Percentiles rank a stretch among this genome's conserved stretches.
phyloP scores from a whole-genome alignment of 2,113 vertebrate species.

The Hippocampus comes region DNA sequence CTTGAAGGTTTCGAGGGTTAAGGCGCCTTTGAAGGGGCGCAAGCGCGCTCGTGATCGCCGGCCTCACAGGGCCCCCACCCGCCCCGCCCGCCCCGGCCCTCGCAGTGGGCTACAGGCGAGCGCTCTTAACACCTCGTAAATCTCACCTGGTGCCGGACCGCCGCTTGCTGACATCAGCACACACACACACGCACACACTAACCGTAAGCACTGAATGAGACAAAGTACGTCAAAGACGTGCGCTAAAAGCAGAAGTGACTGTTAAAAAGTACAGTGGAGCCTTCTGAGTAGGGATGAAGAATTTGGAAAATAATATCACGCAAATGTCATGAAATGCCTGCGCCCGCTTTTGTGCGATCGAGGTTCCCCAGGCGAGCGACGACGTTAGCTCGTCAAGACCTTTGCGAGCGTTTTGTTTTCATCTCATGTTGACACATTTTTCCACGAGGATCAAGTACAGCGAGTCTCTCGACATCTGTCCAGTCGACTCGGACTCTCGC shows the following conservation, averaged over 20 bases:
- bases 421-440: not conserved
- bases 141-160: slow-evolving; percentile 60
- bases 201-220: not conserved
- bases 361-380: not conserved
- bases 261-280: too few species aligned
- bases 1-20: slow-evolving; percentile 43
- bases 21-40: not conserved
- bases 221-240: not conserved
- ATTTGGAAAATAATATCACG: too few species aligned
- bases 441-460: not conserved
- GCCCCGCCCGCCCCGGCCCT: slow-evolving; percentile 16
- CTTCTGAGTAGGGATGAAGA: too few species aligned
- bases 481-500: slow-evolving; percentile 26
- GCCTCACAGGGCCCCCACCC: slow-evolving; percentile 1
- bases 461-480: slow-evolving; percentile 51
- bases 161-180: slow-evolving; percentile 39
- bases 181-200: not conserved
- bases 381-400: not conserved
- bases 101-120: slow-evolving; percentile 49
- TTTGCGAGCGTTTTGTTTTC: not conserved
- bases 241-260: not conserved
- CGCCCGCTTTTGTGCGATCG: too few species aligned
- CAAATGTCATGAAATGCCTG: too few species aligned
- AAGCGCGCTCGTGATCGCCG: not conserved
- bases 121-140: slow-evolving; percentile 73